A percentile compares a stretch with the other conserved stretches of the same genome.
phyloP scores from a whole-genome alignment of 2,888 invertebrate species.

The Hedya salicella region DNA sequence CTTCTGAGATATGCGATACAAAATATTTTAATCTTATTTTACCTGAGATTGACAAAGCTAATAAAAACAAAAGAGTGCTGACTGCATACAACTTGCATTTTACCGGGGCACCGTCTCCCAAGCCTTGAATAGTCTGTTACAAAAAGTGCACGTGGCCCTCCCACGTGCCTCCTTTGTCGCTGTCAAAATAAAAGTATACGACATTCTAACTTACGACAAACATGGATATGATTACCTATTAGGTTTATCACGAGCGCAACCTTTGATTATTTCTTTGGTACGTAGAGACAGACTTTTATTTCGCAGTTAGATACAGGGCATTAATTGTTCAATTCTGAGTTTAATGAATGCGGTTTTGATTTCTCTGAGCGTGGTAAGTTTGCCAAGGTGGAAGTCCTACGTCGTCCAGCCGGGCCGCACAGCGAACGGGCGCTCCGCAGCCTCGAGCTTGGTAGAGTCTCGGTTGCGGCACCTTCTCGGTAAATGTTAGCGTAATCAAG shows the following conservation, averaged over 20 bases:
- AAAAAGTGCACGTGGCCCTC: not conserved
- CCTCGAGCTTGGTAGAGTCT: not conserved
- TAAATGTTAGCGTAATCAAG: not conserved
- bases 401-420: too few relatives aligned
- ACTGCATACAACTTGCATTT: too few relatives aligned
- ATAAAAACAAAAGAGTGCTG: too few relatives aligned
- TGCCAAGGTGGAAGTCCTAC: too few relatives aligned
- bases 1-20: too few relatives aligned
- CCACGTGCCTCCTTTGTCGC: not conserved
- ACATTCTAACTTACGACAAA: not conserved
- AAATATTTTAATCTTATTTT: too few relatives aligned
- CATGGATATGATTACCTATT: slow-evolving; percentile 5
- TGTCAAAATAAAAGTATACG: not conserved
- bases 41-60: too few relatives aligned
- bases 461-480: not conserved
- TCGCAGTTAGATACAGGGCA: not conserved
- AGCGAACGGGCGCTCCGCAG: not conserved
- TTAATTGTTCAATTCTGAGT: not conserved
- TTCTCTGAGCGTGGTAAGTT: too few relatives aligned
- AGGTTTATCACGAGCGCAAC: slow-evolving; percentile 18
- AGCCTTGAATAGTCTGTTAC: too few relatives aligned
- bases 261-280: slow-evolving; percentile 30
- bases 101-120: too few relatives aligned
- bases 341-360: not conserved
- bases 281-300: slow-evolving; percentile 6